Evolutionary conservation across 53 echinoderm and acorn worm genomes (phyloP).

Genomic region (Holothuria scabra): DNA sequence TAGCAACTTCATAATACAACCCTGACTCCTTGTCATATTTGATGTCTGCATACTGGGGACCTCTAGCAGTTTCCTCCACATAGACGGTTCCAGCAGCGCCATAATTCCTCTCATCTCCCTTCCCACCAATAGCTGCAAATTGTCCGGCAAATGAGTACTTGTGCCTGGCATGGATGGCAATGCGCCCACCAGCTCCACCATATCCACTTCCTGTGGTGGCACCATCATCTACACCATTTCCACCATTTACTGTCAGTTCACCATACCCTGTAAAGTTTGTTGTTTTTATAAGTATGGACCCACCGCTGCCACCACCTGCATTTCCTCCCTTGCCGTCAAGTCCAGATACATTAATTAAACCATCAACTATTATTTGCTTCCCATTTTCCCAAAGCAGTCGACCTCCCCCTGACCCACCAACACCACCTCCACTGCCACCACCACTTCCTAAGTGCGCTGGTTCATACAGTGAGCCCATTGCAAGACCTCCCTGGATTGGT

Average conservation of each 20-base stretch:
- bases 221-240: conserved; percentile 59
- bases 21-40: conserved; percentile 78
- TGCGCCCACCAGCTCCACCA: conserved; percentile 92
- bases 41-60: conserved; percentile 88
- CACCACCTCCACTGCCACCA: conserved; percentile 82
- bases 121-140: conserved; percentile 76
- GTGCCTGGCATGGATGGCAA: conserved; percentile 78
- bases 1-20: conserved; percentile 67
- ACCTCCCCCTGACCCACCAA: conserved; percentile 85
- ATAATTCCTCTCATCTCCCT: conserved; percentile 55
- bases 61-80: conserved; percentile 83
- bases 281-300: conserved; percentile 79
- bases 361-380: conserved; percentile 71
- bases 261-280: conserved; percentile 88
- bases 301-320: conserved; percentile 87
- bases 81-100: conserved; percentile 91
- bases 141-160: conserved; percentile 75
- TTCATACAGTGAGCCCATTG: conserved; percentile 78
- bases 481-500: conserved; percentile 69
- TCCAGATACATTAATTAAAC: conserved; percentile 69
- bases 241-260: conserved; percentile 88
- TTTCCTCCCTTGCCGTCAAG: conserved; percentile 62
- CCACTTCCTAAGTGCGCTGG: conserved; percentile 81
- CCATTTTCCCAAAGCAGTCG: conserved; percentile 82
- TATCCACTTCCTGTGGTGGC: conserved; percentile 62